Conservation (phyloP, 2,888 invertebrate species). For the Tridacna crocea region DNA sequence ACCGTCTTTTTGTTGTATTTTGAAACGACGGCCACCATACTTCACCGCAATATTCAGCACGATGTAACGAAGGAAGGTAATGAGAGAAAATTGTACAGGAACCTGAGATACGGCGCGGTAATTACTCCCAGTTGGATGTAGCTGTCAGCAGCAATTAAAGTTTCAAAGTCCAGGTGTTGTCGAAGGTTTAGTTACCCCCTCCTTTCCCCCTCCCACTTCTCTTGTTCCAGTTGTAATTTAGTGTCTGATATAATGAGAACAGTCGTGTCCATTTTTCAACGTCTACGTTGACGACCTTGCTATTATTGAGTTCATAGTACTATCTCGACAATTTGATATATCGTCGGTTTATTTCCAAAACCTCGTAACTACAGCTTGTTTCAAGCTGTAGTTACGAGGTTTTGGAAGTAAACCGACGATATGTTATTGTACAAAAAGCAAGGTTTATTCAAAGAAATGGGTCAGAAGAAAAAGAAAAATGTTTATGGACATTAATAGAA, state of each 20-base stretch:
- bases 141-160: slow-evolving; percentile 54
- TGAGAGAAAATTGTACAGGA: slow-evolving; percentile 43
- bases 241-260: slow-evolving; percentile 1
- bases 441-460: too few relatives aligned
- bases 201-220: background rate
- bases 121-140: slow-evolving; percentile 47
- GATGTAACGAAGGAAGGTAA: slow-evolving; percentile 25
- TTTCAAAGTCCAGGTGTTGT: slow-evolving; percentile 52
- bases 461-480: too few relatives aligned
- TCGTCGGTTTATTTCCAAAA: too few relatives aligned
- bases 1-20: slow-evolving; percentile 4
- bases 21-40: slow-evolving; percentile 25
- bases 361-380: too few relatives aligned
- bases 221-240: slow-evolving; percentile 10
- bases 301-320: too few relatives aligned
- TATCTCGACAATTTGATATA: too few relatives aligned
- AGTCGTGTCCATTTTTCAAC: slow-evolving; percentile 9
- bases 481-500: too few relatives aligned
- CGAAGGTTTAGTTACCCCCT: slow-evolving; percentile 14
- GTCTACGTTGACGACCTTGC: background rate
- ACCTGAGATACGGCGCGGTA: slow-evolving; percentile 50
- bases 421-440: too few relatives aligned
- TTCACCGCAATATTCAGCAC: background rate
- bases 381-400: too few relatives aligned
- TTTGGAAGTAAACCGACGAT: too few relatives aligned